These are phyloP conservation scores for Ptychadena robeensis DNA, from an alignment of 2,797 vertebrate species.

Conservation along the genomic window DNA sequence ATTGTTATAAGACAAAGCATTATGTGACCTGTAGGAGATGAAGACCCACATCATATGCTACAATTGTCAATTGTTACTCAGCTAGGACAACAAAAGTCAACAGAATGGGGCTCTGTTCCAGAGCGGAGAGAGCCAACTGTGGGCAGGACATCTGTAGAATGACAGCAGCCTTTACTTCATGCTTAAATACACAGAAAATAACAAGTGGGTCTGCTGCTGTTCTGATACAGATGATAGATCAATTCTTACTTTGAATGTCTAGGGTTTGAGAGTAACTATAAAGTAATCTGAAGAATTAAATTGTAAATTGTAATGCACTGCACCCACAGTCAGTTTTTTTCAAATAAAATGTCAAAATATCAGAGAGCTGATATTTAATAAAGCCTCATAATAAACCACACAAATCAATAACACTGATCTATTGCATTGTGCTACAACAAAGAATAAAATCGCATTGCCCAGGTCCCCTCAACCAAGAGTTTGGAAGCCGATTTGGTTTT, in stretches of 20 bases:
- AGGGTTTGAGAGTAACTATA: too few species aligned
- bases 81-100: neutral
- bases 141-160: neutral
- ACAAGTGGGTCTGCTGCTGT: too few species aligned
- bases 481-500: too few species aligned
- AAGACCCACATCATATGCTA: constrained; percentile 4
- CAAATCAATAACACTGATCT: neutral
- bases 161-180: neutral
- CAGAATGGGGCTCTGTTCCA: constrained; percentile 3
- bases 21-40: neutral
- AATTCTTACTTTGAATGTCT: too few species aligned
- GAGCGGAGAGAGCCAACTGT: neutral
- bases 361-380: neutral
- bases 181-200: too few species aligned
- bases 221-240: too few species aligned
- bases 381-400: neutral
- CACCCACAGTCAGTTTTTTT: too few species aligned
- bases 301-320: too few species aligned
- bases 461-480: too few species aligned
- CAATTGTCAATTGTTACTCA: constrained; percentile 26
- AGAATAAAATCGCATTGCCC: neutral
- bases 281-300: too few species aligned
- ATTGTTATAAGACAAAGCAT: neutral
- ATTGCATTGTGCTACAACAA: neutral
- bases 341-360: too few species aligned